Evolutionary conservation across 1,140 invertebrate species (phyloP).

Genomic region (Atopsyche davidsoni): DNA sequence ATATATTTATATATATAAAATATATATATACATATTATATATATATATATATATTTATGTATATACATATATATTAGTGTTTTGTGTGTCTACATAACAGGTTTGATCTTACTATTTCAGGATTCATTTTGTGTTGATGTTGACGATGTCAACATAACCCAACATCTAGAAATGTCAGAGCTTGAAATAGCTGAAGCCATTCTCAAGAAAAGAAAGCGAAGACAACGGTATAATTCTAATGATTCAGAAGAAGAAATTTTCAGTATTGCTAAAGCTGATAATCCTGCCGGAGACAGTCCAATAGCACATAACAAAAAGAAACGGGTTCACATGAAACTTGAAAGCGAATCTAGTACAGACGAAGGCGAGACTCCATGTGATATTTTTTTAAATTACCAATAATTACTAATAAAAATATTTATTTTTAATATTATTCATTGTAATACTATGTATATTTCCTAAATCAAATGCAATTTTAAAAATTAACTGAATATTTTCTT

Average conservation of each 20-base stretch:
- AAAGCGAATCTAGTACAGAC: constrained; percentile 25
- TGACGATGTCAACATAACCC: constrained; percentile 40
- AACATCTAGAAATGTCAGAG: constrained; percentile 39
- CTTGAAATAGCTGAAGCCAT: constrained; percentile 42
- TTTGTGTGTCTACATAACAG: too few relatives aligned
- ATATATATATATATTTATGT: not conserved
- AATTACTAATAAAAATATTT: constrained; percentile 2
- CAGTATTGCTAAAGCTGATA: not conserved
- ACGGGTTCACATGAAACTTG: constrained; percentile 11
- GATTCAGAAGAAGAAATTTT: constrained; percentile 8
- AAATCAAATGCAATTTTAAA: not conserved
- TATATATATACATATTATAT: too few relatives aligned
- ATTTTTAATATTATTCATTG: not conserved
- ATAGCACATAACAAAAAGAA: constrained; percentile 17
- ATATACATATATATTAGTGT: constrained; percentile 1
- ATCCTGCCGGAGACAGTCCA: constrained; percentile 17
- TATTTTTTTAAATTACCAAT: too few relatives aligned
- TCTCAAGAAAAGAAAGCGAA: constrained; percentile 36
- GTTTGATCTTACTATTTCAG: constrained; percentile 32
- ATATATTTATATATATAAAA: too few relatives aligned
- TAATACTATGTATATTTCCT: not conserved
- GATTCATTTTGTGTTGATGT: constrained; percentile 46
- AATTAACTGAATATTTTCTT: not conserved
- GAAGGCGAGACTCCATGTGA: constrained; percentile 10
- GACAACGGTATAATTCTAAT: constrained; percentile 29